Evolutionary conservation across 2,888 invertebrate species (phyloP), one percentile per base, ranked within the genome.

Genomic region (Ommatoiulus sabulosus): DNA sequence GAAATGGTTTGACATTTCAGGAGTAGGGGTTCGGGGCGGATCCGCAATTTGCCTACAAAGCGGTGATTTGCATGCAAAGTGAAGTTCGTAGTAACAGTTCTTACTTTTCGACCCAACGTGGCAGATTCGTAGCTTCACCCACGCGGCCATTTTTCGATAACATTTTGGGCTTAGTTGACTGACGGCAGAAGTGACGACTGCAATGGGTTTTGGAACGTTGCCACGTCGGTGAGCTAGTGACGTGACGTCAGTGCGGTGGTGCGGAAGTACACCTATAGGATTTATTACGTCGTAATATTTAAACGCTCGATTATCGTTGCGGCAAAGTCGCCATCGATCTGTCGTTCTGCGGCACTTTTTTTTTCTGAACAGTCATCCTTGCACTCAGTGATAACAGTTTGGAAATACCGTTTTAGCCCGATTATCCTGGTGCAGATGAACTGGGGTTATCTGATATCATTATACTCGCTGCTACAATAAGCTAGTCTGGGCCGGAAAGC

Each of bases 221-320:
- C 72, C 72, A 72, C 72, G 6, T 20, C 7, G 24, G 72, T 72
- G 52, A 52, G 52, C 17, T 12, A 52, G 17, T 3, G 1, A 12
- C 52, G 15, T 52, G 72, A 72, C 72, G 72, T 72, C 24, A 24
- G 0, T 72, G 17, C 6, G n/a, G n/a, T n/a, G n/a, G 63, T 63
- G 72, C 72, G 24, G 72, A 24, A 72, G 20, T 72, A 24, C 24
- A 72, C 72, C 72, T 52, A 12, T 72, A 24, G 52, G 10, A 3
- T 52, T 52, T 52, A 52, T 52, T 24, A 20, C 8, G 3, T 63
- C 63, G 63, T 63, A 20, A 72, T 24, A 72, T 72, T 72, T 24
- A 72, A 72, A 72, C 35, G 72, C 72, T n/a, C 20, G n/a, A 72
- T 72, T 20, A 63, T n/a, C n/a, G n/a, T n/a, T 63, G 63, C 63